Evolutionary conservation across 2,888 invertebrate genomes (phyloP).

Genomic region (Andrena marginata): DNA sequence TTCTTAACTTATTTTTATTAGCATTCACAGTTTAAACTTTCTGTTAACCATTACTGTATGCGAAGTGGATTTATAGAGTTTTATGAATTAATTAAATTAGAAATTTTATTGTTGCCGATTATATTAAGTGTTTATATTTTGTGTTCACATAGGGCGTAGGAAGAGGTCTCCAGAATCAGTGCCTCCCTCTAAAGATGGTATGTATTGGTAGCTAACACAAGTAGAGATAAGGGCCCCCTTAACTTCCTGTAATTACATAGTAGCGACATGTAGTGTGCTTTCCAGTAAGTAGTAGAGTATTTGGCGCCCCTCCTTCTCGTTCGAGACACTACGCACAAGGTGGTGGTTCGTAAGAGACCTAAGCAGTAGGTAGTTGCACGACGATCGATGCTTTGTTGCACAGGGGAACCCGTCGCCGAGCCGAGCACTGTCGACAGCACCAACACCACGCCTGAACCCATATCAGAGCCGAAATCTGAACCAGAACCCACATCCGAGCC

Average conservation of each 20-base stretch:
- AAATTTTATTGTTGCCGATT: too few relatives aligned
- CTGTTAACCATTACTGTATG: too few relatives aligned
- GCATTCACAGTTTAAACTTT: too few relatives aligned
- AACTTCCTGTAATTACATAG: constrained; percentile 57
- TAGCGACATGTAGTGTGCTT: constrained; percentile 62
- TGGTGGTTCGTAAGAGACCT: constrained; percentile 75
- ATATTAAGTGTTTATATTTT: constrained; percentile 37
- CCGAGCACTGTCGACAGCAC: constrained; percentile 81
- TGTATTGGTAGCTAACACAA: constrained; percentile 34
- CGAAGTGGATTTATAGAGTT: too few relatives aligned
- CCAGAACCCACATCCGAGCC: constrained; percentile 84
- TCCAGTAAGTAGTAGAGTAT: constrained; percentile 51
- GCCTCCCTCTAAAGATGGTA: constrained; percentile 49
- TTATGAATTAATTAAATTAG: too few relatives aligned
- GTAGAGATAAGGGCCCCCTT: constrained; percentile 18
- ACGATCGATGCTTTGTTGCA: constrained; percentile 84
- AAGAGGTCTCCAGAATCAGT: constrained; percentile 75
- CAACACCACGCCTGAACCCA: constrained; percentile 79
- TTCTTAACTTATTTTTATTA: too few relatives aligned
- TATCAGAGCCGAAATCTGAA: constrained; percentile 80
- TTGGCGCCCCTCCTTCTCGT: constrained; percentile 53
- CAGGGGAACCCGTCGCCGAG: constrained; percentile 82
- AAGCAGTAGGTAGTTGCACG: constrained; percentile 79
- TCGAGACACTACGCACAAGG: constrained; percentile 76
- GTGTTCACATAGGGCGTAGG: constrained; percentile 78